Percentiles rank a stretch among this genome's conserved stretches.
Evolutionary conservation across 2,113 vertebrate species (phyloP).

Genomic region (Mungos mungo): DNA sequence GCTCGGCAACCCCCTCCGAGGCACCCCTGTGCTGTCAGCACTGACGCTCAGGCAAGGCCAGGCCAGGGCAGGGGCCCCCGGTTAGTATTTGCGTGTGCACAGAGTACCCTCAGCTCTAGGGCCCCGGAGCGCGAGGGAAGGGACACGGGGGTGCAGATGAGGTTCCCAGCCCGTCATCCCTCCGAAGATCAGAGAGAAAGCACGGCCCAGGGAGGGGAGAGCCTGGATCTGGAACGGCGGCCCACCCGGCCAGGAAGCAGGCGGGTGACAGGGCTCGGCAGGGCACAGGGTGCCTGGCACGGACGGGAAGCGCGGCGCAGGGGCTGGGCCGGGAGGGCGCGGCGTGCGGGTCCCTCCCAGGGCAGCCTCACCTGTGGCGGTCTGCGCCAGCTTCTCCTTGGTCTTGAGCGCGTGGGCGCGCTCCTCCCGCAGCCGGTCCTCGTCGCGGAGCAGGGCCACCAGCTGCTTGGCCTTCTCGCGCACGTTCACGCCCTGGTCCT

Average conservation of each 20-base stretch:
- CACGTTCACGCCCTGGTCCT: slow-evolving; percentile 96
- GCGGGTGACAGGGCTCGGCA: not conserved
- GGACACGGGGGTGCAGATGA: not conserved
- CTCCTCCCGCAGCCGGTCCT: slow-evolving; percentile 93
- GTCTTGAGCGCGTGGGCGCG: slow-evolving; percentile 95
- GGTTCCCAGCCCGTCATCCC: not conserved
- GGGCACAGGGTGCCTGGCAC: not conserved
- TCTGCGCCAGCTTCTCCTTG: slow-evolving; percentile 97
- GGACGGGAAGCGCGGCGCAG: not conserved
- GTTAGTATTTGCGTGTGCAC: not conserved
- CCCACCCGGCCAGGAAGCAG: no score
- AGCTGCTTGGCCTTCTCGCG: slow-evolving; percentile 95
- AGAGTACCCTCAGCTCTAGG: no score
- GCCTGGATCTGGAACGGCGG: not conserved
- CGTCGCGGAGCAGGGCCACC: slow-evolving; percentile 93
- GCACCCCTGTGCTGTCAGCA: no score
- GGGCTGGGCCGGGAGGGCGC: not conserved
- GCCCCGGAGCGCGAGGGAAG: no score
- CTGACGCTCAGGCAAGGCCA: no score
- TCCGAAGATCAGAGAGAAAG: no score
- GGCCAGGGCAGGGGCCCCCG: no score
- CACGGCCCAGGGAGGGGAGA: rapidly evolving
- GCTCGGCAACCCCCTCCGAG: not conserved
- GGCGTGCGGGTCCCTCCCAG: no score
- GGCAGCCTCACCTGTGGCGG: slow-evolving; percentile 87